Percentiles rank a stretch among this genome's conserved stretches.
Evolutionary conservation across 2,113 vertebrate species (phyloP).

Genomic region (Otocyon megalotis): DNA sequence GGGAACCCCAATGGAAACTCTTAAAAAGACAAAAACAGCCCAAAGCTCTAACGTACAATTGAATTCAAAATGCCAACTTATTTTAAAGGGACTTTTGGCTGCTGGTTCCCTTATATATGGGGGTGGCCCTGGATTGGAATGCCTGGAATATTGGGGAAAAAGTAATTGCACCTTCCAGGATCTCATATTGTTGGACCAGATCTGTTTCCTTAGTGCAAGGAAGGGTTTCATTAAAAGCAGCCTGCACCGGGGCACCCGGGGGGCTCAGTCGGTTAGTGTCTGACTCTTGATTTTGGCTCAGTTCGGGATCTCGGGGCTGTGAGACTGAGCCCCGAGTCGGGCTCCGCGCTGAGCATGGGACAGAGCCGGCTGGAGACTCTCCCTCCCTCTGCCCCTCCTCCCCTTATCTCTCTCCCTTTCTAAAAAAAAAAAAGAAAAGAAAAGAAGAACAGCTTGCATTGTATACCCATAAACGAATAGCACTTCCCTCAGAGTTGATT

Average conservation of each 20-base stretch:
- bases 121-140: not conserved
- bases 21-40: slow-evolving; percentile 64
- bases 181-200: slow-evolving; percentile 9
- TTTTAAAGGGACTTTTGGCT: slow-evolving; percentile 44
- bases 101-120: not conserved
- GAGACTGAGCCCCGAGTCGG: not conserved
- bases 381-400: not conserved
- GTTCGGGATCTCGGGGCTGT: not conserved
- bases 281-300: not conserved
- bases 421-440: not conserved
- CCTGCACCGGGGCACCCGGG: not conserved
- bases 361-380: not conserved
- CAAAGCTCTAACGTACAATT: slow-evolving; percentile 46
- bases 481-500: not conserved
- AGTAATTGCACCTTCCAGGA: not conserved
- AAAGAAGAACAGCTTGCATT: not conserved
- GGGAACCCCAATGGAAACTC: slow-evolving; percentile 8
- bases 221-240: slow-evolving; percentile 61
- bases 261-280: not conserved
- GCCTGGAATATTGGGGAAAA: slow-evolving; percentile 4
- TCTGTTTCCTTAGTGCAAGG: slow-evolving; percentile 26
- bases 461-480: slow-evolving; percentile 45
- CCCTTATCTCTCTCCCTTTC: not conserved
- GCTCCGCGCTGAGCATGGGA: not conserved
- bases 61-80: slow-evolving; percentile 50